Conservation (phyloP, 1,140 invertebrate species). For the Stegodyphus dumicola region DNA sequence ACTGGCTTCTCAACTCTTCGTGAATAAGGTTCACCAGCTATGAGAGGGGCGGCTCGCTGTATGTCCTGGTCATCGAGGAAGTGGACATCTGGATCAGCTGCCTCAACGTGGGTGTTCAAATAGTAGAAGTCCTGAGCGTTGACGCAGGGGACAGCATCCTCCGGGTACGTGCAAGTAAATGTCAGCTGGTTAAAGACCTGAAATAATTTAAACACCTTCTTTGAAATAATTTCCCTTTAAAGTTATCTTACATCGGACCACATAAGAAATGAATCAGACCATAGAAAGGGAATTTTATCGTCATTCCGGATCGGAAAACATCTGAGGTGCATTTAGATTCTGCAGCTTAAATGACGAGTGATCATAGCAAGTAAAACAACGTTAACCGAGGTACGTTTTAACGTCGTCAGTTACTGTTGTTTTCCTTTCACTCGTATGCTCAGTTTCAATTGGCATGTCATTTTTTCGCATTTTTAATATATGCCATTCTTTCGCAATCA, state of each 20-base stretch:
- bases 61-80: conserved; percentile 62
- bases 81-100: conserved; percentile 55
- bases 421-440: too few species aligned
- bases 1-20: conserved; percentile 46
- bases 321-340: too few species aligned
- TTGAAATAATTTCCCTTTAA: not conserved
- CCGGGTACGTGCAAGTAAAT: conserved; percentile 65
- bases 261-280: not conserved
- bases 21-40: conserved; percentile 12
- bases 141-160: conserved; percentile 69
- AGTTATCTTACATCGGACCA: not conserved
- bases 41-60: conserved; percentile 45
- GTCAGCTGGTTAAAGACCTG: conserved; percentile 64
- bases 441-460: too few species aligned
- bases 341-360: too few species aligned
- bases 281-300: too few species aligned
- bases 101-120: conserved; percentile 52
- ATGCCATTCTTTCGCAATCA: too few species aligned
- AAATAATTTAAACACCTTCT: not conserved
- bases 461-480: too few species aligned
- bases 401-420: too few species aligned
- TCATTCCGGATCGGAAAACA: too few species aligned
- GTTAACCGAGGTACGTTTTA: too few species aligned
- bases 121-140: conserved; percentile 65
- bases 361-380: too few species aligned